Evolutionary conservation across 2,113 vertebrate genomes (phyloP).

Genomic region (Tiliqua scincoides): DNA sequence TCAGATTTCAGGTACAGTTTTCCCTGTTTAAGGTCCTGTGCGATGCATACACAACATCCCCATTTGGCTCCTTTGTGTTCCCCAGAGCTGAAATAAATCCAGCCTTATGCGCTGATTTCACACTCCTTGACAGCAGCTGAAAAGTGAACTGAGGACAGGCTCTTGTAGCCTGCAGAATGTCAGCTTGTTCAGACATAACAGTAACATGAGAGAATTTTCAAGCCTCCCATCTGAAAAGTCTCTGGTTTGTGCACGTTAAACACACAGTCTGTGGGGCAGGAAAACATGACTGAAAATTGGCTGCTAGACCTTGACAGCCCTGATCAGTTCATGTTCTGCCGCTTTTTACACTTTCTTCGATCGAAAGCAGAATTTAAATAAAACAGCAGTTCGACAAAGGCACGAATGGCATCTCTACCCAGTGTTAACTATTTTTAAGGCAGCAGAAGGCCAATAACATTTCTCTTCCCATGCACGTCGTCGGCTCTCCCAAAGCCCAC

Average conservation of each 20-base stretch:
- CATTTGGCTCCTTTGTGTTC: neutral
- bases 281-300: neutral
- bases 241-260: neutral
- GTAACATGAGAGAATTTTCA: neutral
- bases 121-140: neutral
- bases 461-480: constrained; percentile 35
- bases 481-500: too few relatives aligned
- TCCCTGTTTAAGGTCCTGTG: neutral
- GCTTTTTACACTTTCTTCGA: neutral
- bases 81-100: constrained; percentile 3
- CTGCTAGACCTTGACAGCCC: neutral
- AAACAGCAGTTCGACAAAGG: too few relatives aligned
- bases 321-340: neutral
- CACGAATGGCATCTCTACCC: neutral
- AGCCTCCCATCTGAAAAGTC: neutral
- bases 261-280: neutral
- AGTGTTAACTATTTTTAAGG: constrained; percentile 16
- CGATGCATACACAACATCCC: neutral
- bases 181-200: constrained; percentile 13
- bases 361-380: neutral
- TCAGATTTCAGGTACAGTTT: neutral
- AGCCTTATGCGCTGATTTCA: neutral
- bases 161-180: neutral
- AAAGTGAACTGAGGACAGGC: constrained; percentile 9
- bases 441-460: constrained; percentile 18